Percentiles rank a stretch among this genome's conserved stretches.
These are phyloP conservation scores for Melanostoma scalare DNA, from an alignment of 2,888 invertebrate species.

Conservation along the genomic window DNA sequence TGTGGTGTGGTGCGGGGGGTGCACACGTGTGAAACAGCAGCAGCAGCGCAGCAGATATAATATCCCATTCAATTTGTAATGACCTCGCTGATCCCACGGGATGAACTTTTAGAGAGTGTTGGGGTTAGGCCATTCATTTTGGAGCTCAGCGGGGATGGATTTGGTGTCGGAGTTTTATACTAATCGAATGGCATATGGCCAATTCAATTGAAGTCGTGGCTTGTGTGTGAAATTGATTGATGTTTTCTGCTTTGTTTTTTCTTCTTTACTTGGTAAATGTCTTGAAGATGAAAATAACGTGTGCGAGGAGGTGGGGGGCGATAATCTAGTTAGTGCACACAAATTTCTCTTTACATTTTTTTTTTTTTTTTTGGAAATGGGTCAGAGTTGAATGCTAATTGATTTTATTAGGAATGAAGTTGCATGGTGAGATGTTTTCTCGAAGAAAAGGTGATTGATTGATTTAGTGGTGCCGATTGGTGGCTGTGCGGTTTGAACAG, in stretches of 20 bases:
- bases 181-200: conserved; percentile 61
- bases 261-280: too few species aligned
- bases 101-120: conserved; percentile 58
- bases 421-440: conserved; percentile 14
- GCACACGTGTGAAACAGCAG: conserved; percentile 33
- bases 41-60: conserved; percentile 15
- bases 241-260: neutral
- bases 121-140: conserved; percentile 34
- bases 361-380: conserved; percentile 49
- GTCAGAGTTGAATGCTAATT: conserved; percentile 60
- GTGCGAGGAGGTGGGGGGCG: neutral
- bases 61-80: conserved; percentile 65
- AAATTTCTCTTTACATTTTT: conserved; percentile 46
- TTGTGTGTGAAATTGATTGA: conserved; percentile 70
- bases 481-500: conserved; percentile 7
- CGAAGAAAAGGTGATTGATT: conserved; percentile 37
- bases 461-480: conserved; percentile 26
- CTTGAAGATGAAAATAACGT: neutral
- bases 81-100: conserved; percentile 52
- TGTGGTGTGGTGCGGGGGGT: neutral
- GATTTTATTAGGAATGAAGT: conserved; percentile 38
- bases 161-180: conserved; percentile 34
- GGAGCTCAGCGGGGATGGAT: conserved; percentile 35
- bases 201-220: conserved; percentile 53
- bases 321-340: conserved; percentile 7